Percentiles rank a stretch among this genome's conserved stretches.
Evolutionary conservation across 2,113 vertebrate genomes (phyloP).

Genomic region (Neolamprologus longior): DNA sequence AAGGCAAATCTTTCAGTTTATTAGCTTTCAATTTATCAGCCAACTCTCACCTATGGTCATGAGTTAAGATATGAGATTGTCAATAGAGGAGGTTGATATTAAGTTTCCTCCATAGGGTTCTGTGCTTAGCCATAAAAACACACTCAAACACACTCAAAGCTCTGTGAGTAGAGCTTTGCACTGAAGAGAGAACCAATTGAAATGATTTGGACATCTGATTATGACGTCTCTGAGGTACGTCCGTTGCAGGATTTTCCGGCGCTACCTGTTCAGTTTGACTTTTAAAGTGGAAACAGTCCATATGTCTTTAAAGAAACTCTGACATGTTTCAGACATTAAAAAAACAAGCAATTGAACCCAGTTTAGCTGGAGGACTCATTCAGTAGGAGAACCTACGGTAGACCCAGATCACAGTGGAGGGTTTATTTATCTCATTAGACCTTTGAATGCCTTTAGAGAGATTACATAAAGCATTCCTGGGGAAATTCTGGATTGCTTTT

Average conservation of each 20-base stretch:
- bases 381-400: background rate
- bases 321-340: background rate
- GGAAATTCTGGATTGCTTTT: background rate
- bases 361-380: background rate
- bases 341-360: background rate
- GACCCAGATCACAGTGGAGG: background rate
- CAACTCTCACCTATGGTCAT: background rate
- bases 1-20: background rate
- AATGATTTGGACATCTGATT: background rate
- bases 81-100: background rate
- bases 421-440: background rate
- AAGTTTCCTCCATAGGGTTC: background rate
- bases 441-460: background rate
- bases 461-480: background rate
- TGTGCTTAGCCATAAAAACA: background rate
- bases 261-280: background rate
- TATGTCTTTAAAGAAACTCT: background rate
- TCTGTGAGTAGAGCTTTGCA: background rate
- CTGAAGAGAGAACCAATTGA: background rate
- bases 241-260: background rate
- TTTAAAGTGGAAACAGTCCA: background rate
- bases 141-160: too few species aligned
- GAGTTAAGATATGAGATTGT: background rate
- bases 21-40: background rate
- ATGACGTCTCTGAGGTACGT: background rate